phyloP scores from a whole-genome alignment of 2,113 vertebrate genomes.

The Rallus limicola region DNA sequence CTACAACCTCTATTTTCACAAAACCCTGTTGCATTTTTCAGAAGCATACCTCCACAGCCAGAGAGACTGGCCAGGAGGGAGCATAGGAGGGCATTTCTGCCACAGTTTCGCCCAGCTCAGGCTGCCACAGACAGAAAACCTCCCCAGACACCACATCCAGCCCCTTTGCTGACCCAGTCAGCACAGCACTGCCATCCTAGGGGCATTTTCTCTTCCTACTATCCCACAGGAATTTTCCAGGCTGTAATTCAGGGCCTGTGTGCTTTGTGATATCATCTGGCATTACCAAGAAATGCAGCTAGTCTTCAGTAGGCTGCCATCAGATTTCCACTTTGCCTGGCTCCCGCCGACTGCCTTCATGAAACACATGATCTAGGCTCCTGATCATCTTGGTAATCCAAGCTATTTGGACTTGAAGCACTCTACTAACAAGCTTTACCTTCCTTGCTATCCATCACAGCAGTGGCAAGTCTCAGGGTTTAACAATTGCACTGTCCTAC shows the following conservation, averaged over 20 bases:
- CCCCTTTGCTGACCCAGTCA: not conserved
- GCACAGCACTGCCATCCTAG: not conserved
- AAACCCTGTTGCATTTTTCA: not conserved
- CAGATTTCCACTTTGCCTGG: not conserved
- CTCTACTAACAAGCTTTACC: not conserved
- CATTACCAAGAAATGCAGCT: not conserved
- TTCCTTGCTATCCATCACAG: not conserved
- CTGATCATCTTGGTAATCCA: too few species aligned
- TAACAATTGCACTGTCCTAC: not conserved
- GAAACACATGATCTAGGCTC: not conserved
- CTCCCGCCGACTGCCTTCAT: accelerated
- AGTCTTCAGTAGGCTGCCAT: not conserved
- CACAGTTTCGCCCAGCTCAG: not conserved
- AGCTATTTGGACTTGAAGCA: not conserved
- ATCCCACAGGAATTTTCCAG: not conserved
- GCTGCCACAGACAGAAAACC: not conserved
- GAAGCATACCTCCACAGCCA: not conserved
- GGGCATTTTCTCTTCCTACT: not conserved
- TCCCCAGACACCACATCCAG: not conserved
- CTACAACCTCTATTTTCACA: not conserved
- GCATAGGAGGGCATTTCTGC: not conserved
- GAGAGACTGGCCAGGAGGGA: not conserved
- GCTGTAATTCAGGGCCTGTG: not conserved
- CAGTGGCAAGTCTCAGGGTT: not conserved
- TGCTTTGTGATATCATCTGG: not conserved